Conservation (phyloP, 2,113 vertebrate species). For the Aldabrachelys gigantea region DNA sequence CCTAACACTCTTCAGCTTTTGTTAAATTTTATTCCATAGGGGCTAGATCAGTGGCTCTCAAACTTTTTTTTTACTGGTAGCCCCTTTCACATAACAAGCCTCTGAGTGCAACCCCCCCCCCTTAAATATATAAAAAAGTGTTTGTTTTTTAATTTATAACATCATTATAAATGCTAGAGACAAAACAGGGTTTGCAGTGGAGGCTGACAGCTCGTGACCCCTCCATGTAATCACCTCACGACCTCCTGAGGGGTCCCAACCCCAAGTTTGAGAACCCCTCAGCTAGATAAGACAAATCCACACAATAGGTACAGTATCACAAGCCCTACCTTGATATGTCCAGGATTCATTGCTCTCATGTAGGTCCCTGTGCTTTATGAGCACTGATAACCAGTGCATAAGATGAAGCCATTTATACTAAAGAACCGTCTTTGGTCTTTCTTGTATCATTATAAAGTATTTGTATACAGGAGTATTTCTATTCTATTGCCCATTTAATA, state of each 20-base stretch:
- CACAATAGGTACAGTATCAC: not conserved
- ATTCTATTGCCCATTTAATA: not conserved
- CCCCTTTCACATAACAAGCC: too few species aligned
- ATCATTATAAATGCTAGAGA: too few species aligned
- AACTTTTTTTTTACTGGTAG: too few species aligned
- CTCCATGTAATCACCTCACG: too few species aligned
- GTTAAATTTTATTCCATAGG: not conserved
- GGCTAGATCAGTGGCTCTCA: not conserved
- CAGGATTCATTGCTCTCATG: not conserved
- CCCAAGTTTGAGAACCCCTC: too few species aligned
- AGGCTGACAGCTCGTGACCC: too few species aligned
- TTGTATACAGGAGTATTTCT: not conserved
- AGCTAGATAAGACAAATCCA: not conserved
- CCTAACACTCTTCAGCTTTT: not conserved
- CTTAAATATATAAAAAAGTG: too few species aligned
- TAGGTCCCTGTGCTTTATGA: not conserved
- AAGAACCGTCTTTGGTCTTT: not conserved
- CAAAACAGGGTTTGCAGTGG: too few species aligned
- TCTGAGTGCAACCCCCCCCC: too few species aligned
- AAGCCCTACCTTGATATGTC: accelerated
- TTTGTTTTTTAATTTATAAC: too few species aligned
- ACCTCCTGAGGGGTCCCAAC: too few species aligned
- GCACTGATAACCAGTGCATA: not conserved
- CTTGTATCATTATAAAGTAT: not conserved
- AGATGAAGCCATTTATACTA: not conserved